These are phyloP conservation scores for Coremacera marginata DNA, from an alignment of 2,888 invertebrate genomes.

Conservation along the genomic window DNA sequence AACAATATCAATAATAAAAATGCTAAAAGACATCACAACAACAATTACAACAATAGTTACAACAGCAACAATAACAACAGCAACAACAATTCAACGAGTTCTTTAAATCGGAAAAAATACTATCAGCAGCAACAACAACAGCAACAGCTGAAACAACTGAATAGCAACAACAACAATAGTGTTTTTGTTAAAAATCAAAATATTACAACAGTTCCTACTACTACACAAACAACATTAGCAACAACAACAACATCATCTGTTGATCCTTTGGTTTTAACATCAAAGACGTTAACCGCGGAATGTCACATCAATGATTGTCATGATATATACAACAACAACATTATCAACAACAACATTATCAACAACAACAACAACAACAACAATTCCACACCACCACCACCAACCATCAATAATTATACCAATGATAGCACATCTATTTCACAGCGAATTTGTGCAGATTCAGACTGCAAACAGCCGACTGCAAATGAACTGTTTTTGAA, in stretches of 20 bases:
- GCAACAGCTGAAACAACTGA: conserved; percentile 44
- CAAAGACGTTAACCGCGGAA: background rate
- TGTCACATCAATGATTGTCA: background rate
- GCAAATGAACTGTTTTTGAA: conserved; percentile 40
- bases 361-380: conserved; percentile 20
- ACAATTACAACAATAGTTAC: conserved; percentile 42
- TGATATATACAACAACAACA: conserved; percentile 13
- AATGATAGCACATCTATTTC: conserved; percentile 22
- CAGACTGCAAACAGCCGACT: conserved; percentile 19
- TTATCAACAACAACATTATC: too few species aligned
- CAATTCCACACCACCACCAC: background rate
- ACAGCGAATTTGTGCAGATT: background rate
- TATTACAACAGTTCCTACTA: conserved; percentile 13
- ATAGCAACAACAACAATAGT: conserved; percentile 48
- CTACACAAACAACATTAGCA: conserved; percentile 16
- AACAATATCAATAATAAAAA: conserved; percentile 45
- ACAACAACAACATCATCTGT: conserved; percentile 24
- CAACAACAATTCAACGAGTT: conserved; percentile 44
- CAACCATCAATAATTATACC: conserved; percentile 30
- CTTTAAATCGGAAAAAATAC: conserved; percentile 47
- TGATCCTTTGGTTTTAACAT: conserved; percentile 1
- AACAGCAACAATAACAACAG: conserved; percentile 43
- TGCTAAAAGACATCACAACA: conserved; percentile 35
- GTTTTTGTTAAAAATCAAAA: conserved; percentile 54
- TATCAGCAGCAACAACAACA: conserved; percentile 40